A percentile compares a stretch with the other conserved stretches of the same genome.
These are phyloP conservation scores for Neocrepidodera transversa DNA, from an alignment of 2,888 invertebrate genomes.

Conservation along the genomic window DNA sequence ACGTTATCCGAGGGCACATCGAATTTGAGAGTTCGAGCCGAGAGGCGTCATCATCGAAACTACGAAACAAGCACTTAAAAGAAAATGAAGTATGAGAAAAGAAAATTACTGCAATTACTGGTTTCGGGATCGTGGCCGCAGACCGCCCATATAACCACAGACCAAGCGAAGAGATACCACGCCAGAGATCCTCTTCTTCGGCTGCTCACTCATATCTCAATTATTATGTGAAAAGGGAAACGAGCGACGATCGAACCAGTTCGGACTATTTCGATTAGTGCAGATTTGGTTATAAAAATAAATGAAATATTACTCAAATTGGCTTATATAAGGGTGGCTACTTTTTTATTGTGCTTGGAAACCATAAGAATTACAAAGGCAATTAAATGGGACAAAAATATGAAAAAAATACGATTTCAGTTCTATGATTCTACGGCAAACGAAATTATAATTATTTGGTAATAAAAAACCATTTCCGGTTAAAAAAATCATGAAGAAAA, in stretches of 20 bases:
- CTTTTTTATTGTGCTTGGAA: too few species aligned
- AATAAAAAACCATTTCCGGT: too few species aligned
- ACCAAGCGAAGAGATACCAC: conserved; percentile 46
- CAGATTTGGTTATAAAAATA: too few species aligned
- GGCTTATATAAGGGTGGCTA: too few species aligned
- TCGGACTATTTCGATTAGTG: conserved; percentile 22
- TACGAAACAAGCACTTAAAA: conserved; percentile 54
- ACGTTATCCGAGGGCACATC: conserved; percentile 46
- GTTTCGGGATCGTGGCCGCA: conserved; percentile 57
- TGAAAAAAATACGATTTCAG: too few species aligned
- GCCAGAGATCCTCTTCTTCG: conserved; percentile 48
- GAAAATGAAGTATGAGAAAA: conserved; percentile 58
- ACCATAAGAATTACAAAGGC: too few species aligned
- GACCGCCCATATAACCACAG: conserved; percentile 60
- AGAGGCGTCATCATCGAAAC: conserved; percentile 51
- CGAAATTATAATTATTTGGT: too few species aligned
- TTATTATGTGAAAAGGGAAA: conserved; percentile 42
- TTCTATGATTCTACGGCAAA: too few species aligned
- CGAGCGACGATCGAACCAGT: conserved; percentile 18
- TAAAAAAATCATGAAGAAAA: too few species aligned
- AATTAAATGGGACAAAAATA: too few species aligned
- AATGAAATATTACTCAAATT: too few species aligned
- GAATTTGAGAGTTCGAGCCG: conserved; percentile 45
- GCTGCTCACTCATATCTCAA: conserved; percentile 55
- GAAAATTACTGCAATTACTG: conserved; percentile 59